Evolutionary conservation across 2,888 invertebrate genomes (phyloP), one percentile per base, ranked within the genome.

Genomic region (Andricus quercusramuli): DNA sequence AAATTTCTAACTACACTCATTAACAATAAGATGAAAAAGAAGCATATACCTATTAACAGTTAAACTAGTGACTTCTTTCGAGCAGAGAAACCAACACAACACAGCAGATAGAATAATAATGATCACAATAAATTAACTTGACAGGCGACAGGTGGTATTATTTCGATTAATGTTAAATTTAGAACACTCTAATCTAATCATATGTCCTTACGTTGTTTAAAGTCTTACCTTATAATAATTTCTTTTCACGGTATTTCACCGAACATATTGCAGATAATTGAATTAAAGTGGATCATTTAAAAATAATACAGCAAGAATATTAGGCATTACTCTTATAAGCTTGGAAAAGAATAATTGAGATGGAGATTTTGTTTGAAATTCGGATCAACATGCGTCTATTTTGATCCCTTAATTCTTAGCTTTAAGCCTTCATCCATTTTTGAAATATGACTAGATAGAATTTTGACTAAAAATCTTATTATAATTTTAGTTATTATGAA

Each of bases 131-230:
- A 77, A 41, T 62, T 44, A 56, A 80, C 25, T 56, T 47, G 20
- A 41, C 17, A 67, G 74, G 9, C 41, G 20, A 67, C 65, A 78
- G 64, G 62, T 32, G 22, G 47, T 78, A 76, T 66, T 79, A 51
- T 76, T 77, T 77, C 77, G 59, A 51, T 80, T 78, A 47, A 82
- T 67, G n/a, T 66, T 29, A 32, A 56, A 17, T 59, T 62, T 70
- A 62, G 59, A 65, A 51, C 3, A 51, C 6, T 51, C 37, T 41
- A 62, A 74, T 66, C 47, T 74, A 74, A 74, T 74, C 51, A 51
- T 47, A 17, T 74, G 51, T 32, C 32, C 70, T 47, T 29, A 17
- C 51, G 32, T 74, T 74, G 56, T n/a, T 56, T 32, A 74, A 29
- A 74, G 22, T 47, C n/a, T 56, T 29, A 74, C 51, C 32, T 32